Percentiles rank a stretch among this genome's conserved stretches.
phyloP scores from a whole-genome alignment of 37 sponge, comb jelly and placozoan genomes.

The Mnemiopsis leidyi region DNA sequence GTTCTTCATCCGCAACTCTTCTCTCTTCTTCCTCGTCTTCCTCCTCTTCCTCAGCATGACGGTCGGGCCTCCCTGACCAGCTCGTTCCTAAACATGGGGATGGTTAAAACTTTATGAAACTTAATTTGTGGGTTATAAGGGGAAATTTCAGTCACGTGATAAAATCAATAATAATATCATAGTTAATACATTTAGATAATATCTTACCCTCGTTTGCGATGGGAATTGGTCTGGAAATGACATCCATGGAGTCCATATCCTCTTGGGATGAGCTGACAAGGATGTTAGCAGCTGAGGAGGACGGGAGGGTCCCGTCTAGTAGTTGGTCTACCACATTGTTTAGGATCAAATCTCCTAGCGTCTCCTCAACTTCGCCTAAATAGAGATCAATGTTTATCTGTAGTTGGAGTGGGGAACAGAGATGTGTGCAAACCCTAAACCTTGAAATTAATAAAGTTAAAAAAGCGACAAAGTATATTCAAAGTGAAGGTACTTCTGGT shows the following conservation, averaged over 20 bases:
- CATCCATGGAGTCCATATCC: neutral
- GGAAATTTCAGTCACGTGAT: too few relatives aligned
- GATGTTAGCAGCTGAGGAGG: slow-evolving; percentile 4
- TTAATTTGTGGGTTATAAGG: too few relatives aligned
- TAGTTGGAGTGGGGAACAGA: neutral
- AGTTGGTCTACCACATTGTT: slow-evolving; percentile 12
- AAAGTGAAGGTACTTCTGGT: too few relatives aligned
- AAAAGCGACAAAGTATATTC: too few relatives aligned
- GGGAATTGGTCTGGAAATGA: neutral
- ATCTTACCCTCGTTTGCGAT: neutral
- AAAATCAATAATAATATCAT: too few relatives aligned
- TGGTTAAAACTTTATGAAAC: too few relatives aligned
- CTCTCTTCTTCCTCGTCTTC: slow-evolving; percentile 67
- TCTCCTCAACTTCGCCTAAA: neutral
- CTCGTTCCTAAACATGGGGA: neutral
- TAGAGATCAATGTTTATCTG: neutral
- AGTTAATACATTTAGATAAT: too few relatives aligned
- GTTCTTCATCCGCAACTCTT: slow-evolving; percentile 67
- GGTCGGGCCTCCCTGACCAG: neutral
- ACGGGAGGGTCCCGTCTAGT: neutral
- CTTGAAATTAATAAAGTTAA: too few relatives aligned
- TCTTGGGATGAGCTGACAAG: neutral
- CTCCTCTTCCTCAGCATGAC: slow-evolving; percentile 22
- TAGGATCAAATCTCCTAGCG: slow-evolving; percentile 1
- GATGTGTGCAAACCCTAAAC: too few relatives aligned